Base-by-base conservation (phyloP, 2,888 invertebrate species). In the Esperia sulphurella region DNA sequence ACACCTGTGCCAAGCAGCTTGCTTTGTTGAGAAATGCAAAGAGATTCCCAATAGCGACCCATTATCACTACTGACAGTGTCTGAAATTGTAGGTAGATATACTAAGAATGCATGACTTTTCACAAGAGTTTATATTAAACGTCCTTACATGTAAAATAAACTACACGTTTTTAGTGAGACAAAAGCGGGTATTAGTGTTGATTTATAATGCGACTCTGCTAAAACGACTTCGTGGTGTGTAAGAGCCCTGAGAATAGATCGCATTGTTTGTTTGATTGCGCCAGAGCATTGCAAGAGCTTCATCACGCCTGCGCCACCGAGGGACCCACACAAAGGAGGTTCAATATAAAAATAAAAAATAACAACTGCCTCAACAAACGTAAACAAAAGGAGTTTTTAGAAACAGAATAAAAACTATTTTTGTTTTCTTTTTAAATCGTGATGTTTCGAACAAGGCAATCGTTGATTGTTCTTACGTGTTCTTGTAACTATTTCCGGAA, bases 201-300 rank as follows among this genome's bases (percentile, higher is more conserved):
- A 43, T 43, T 43, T 43, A 43, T 43, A 29, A 30, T 14, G 31
- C 9, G 30, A 33, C 43, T 43, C 31, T 43, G 30, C 43, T 43
- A 33, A 43, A 33, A 12, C 12, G 28, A 12, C n/a, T n/a, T 28
- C 12, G 35, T 35, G 10, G 33, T 31, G 21, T 43, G 43, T 14
- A 38, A 49, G 42, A 49, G 40, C 29, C 43, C 50, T 50, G 46
- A 40, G 45, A 45, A 39, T 28, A 41, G 43, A 39, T 39, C 29
- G 46, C 14, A 46, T 46, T 50, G 43, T 42, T 35, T 41, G 29
- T 28, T 8, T n/a, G 14, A 14, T 45, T 46, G 43, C 46, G 40
- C 29, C 41, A 39, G 14, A 30, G 33, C n/a, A n/a, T 46, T 40
- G 43, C 46, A 38, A 42, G 45, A 43, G 14, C 31, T n/a, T 42